Percentiles rank a stretch among this genome's conserved stretches.
phyloP scores from a whole-genome alignment of 2,888 invertebrate genomes.

The Megaustenia siamemsis region DNA sequence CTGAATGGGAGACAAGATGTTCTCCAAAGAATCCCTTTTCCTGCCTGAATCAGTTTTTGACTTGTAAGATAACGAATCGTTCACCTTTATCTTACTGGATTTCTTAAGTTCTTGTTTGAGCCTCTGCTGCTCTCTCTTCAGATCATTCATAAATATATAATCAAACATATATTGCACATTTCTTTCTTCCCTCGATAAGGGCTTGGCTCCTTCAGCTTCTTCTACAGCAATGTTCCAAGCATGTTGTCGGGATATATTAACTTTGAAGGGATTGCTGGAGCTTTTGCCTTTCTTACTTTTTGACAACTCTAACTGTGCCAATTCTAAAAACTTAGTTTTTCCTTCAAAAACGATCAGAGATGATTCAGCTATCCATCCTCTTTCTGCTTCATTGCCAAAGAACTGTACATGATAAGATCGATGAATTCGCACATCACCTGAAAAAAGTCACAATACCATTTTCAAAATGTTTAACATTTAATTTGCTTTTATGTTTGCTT shows the following conservation, averaged over 20 bases:
- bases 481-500: too few relatives aligned
- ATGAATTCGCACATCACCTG: slow-evolving; percentile 44
- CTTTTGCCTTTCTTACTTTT: slow-evolving; percentile 57
- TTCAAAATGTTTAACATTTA: too few relatives aligned
- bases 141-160: slow-evolving; percentile 49
- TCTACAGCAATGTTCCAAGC: slow-evolving; percentile 88
- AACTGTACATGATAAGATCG: slow-evolving; percentile 87
- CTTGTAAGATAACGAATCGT: not conserved
- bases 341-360: slow-evolving; percentile 86
- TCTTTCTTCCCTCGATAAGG: slow-evolving; percentile 67
- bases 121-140: slow-evolving; percentile 41
- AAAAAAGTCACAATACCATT: not conserved
- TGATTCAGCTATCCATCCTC: slow-evolving; percentile 86
- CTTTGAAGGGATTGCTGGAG: slow-evolving; percentile 64
- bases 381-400: slow-evolving; percentile 91
- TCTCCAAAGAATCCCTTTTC: slow-evolving; percentile 20
- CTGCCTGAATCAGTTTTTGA: not conserved
- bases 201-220: slow-evolving; percentile 86
- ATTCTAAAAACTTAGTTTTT: slow-evolving; percentile 67
- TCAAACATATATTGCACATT: slow-evolving; percentile 73
- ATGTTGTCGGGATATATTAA: slow-evolving; percentile 81
- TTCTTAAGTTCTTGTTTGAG: slow-evolving; percentile 10
- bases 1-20: not conserved
- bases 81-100: not conserved
- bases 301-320: slow-evolving; percentile 21